Evolutionary conservation across 2,888 invertebrate species (phyloP).

Genomic region (Tenodera sinensis): DNA sequence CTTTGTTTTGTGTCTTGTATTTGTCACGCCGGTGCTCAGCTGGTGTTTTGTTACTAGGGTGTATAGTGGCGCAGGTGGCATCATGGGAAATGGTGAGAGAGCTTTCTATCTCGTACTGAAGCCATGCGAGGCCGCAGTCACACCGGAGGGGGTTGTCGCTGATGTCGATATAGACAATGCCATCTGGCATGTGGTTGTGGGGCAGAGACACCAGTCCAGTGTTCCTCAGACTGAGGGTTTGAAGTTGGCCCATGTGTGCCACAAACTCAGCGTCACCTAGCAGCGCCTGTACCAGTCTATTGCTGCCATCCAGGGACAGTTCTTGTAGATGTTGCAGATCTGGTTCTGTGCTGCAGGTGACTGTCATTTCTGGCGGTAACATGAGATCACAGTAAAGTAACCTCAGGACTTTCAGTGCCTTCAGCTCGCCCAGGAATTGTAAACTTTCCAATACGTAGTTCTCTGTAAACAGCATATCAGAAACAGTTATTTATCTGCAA

Average conservation of each 20-base stretch:
- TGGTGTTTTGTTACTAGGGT: background rate
- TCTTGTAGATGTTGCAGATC: background rate
- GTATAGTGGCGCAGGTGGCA: background rate
- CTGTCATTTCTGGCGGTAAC: background rate
- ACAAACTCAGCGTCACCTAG: background rate
- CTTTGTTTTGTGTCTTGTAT: too few relatives aligned
- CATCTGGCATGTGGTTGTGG: slow-evolving; percentile 7
- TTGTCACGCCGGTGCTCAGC: background rate
- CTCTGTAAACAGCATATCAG: background rate
- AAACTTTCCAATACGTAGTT: background rate
- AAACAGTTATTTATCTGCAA: too few relatives aligned
- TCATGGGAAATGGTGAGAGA: background rate
- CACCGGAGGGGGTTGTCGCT: slow-evolving; percentile 23
- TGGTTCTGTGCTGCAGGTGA: background rate
- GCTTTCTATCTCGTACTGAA: background rate
- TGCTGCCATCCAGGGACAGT: slow-evolving; percentile 17
- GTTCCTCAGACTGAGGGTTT: slow-evolving; percentile 14
- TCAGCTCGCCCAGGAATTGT: background rate
- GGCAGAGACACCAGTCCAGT: slow-evolving; percentile 10
- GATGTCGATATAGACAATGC: background rate
- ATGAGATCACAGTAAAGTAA: background rate
- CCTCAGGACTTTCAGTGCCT: background rate
- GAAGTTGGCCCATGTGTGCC: background rate
- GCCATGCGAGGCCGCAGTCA: slow-evolving; percentile 23
- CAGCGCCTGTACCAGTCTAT: slow-evolving; percentile 7